phyloP scores from a whole-genome alignment of 2,797 vertebrate species.

The Amblyopsis hoosieri region DNA sequence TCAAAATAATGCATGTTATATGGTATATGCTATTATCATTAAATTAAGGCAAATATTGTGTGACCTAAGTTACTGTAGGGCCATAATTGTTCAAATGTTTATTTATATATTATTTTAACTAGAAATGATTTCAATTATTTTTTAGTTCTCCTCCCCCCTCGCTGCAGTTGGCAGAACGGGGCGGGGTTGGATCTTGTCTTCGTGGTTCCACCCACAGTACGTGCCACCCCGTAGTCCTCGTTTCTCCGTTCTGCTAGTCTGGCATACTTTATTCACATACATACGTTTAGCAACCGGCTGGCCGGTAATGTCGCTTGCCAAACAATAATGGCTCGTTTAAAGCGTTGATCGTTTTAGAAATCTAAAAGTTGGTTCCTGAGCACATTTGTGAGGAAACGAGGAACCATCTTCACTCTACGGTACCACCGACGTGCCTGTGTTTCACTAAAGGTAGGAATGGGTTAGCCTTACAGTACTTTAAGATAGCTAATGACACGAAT shows the following conservation, averaged over 20 bases:
- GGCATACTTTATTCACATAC: too few relatives aligned
- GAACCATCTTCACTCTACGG: slow-evolving; percentile 34
- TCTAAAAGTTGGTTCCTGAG: slow-evolving; percentile 36
- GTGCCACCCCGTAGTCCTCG: too few relatives aligned
- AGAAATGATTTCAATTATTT: neutral
- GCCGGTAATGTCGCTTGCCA: neutral
- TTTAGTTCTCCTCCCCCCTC: neutral
- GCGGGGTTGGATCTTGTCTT: too few relatives aligned
- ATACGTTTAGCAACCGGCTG: neutral
- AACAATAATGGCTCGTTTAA: slow-evolving; percentile 21
- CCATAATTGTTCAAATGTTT: too few relatives aligned
- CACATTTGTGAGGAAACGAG: slow-evolving; percentile 13
- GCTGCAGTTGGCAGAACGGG: too few relatives aligned
- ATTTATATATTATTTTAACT: too few relatives aligned
- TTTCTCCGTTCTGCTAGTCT: too few relatives aligned
- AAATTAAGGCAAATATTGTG: too few relatives aligned
- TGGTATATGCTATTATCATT: too few relatives aligned
- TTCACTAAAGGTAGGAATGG: slow-evolving; percentile 42
- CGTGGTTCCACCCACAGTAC: too few relatives aligned
- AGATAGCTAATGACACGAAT: neutral
- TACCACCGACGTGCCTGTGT: slow-evolving; percentile 37
- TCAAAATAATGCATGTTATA: too few relatives aligned
- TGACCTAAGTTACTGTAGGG: too few relatives aligned
- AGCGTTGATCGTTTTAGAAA: slow-evolving; percentile 19
- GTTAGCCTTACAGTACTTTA: neutral